Evolutionary conservation across 2,888 invertebrate species (phyloP).

Genomic region (Acleris laterana): DNA sequence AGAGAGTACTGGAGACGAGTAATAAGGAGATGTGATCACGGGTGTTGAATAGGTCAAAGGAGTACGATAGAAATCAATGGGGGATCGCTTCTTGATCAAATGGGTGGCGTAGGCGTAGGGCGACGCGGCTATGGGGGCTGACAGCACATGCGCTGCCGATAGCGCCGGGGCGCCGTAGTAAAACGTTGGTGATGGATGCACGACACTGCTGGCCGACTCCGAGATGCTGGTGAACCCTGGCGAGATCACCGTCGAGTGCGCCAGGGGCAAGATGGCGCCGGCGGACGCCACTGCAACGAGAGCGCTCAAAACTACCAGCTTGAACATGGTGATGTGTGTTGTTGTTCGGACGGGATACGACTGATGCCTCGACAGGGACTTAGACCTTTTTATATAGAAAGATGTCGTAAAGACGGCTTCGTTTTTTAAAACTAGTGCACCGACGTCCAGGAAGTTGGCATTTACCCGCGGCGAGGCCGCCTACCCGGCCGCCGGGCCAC

Average conservation of each 20-base stretch:
- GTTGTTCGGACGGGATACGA: constrained; percentile 55
- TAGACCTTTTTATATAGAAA: constrained; percentile 70
- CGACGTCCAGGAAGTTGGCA: constrained; percentile 72
- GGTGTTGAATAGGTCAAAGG: constrained; percentile 57
- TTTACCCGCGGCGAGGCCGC: constrained; percentile 68
- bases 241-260: constrained; percentile 53
- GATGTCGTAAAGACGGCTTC: constrained; percentile 64
- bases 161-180: constrained; percentile 47
- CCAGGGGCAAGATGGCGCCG: constrained; percentile 52
- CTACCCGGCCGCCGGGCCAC: constrained; percentile 55
- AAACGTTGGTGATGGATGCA: constrained; percentile 67
- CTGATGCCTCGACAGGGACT: constrained; percentile 60
- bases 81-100: constrained; percentile 44
- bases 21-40: constrained; percentile 48
- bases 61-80: constrained; percentile 49
- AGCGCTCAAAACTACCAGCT: constrained; percentile 85
- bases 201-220: constrained; percentile 71
- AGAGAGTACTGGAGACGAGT: constrained; percentile 49
- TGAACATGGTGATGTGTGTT: constrained; percentile 79
- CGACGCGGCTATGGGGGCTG: constrained; percentile 16
- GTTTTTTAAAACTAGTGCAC: constrained; percentile 73
- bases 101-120: constrained; percentile 45
- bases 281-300: constrained; percentile 83
- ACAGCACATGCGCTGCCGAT: constrained; percentile 29
- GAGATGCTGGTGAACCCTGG: constrained; percentile 67